Conservation (phyloP, 37 sponge, comb jelly and placozoan genomes). For the Bolinopsis microptera region DNA sequence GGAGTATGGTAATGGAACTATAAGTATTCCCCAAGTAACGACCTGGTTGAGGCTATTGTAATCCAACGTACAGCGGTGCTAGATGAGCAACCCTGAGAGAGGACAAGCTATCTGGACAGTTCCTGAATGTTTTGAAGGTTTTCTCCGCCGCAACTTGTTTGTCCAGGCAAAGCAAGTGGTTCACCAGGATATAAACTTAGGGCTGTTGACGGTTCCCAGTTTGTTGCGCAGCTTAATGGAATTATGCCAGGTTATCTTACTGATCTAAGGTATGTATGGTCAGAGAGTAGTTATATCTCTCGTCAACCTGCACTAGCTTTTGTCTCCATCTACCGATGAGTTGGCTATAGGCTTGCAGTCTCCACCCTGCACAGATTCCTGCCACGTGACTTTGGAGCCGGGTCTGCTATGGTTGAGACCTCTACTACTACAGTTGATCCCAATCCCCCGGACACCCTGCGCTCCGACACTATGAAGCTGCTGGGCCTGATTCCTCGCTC, state of each 20-base stretch:
- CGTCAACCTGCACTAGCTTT: background rate
- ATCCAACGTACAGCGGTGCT: too few species aligned
- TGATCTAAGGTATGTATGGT: background rate
- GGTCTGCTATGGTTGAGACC: background rate
- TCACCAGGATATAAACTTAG: constrained; percentile 31
- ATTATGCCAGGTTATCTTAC: background rate
- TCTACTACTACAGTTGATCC: background rate
- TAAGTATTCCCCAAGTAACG: too few species aligned
- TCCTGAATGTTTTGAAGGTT: constrained; percentile 46
- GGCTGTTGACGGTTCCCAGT: constrained; percentile 28
- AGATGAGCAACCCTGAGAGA: background rate
- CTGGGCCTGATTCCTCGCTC: background rate
- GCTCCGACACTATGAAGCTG: background rate
- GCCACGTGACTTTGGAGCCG: background rate
- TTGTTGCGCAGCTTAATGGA: background rate
- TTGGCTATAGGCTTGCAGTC: background rate
- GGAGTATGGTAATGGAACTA: too few species aligned
- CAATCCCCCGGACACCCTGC: background rate
- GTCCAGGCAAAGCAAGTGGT: constrained; percentile 3
- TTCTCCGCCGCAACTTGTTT: background rate
- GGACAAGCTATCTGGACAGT: constrained; percentile 57
- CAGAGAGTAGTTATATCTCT: background rate
- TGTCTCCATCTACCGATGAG: background rate
- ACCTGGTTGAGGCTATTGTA: too few species aligned
- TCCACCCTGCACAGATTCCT: background rate